Base-by-base conservation (phyloP, 2,797 vertebrate genomes). In the Cyclura pinguis region DNA sequence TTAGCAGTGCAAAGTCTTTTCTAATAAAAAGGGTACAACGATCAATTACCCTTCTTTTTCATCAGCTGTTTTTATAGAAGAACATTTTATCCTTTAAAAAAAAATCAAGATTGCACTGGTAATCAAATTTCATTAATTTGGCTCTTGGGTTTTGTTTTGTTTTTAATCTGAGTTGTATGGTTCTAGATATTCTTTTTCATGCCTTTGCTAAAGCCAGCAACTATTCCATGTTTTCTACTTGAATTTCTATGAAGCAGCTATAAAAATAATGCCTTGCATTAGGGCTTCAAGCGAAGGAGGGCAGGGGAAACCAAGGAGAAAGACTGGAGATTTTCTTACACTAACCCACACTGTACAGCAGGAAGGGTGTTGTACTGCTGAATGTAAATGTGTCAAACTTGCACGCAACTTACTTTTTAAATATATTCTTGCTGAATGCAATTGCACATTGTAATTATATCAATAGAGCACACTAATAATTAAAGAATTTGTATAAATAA, bases 401-500 rank as follows among this genome's bases (percentile, higher is more conserved):
- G 96, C 97, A 97, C 94, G 94, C 92, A 94, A 96, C 95, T 92
- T 92, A 94, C 94, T 94, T 91, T 95, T 96, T 97, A 96, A 94
- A 95, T 97, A 96, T 96, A 96, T 96, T 94, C 97, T 97, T 97
- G 95, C 97, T 94, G 97, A 98, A 97, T 96, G 97, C 97, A 97
- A 97, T 97, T 97, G 97, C 98, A 96, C 97, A 97, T 97, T 98
- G 97, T 97, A 98, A 98, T 98, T 97, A 97, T 98, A 98, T 97
- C 98, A 98, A 98, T 97, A 97, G 97, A 98, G 98, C 98, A 98
- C 98, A 98, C 97, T 98, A 98, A 98, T 98, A 96, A n/a, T n/a
- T n/a, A 97, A 97, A 97, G 94, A 97, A 96, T 97, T 97, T 97
- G 98, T 98, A 97, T 98, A 98, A 98, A 97, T 97, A 97, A 96